These are phyloP conservation scores for Nothobranchius kuhntae DNA, from an alignment of 2,113 vertebrate genomes.

Conservation along the genomic window DNA sequence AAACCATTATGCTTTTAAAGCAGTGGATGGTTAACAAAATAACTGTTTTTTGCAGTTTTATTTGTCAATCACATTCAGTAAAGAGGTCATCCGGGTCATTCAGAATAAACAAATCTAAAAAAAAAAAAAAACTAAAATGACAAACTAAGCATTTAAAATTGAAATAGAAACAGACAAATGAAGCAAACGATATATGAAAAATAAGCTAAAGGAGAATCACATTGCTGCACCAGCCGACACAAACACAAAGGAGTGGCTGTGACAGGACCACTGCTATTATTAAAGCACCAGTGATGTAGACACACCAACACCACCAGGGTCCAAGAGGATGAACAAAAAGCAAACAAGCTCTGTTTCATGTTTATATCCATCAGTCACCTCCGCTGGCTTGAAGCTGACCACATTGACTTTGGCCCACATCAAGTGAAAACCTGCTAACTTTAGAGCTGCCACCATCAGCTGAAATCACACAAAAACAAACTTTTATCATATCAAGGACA, in stretches of 20 bases:
- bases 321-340: not conserved
- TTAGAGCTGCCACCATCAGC: constrained; percentile 83
- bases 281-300: not conserved
- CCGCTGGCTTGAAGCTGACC: constrained; percentile 48
- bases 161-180: no score
- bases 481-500: no score
- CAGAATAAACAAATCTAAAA: no score
- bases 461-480: constrained; percentile 47
- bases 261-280: constrained; percentile 2
- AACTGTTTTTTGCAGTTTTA: no score
- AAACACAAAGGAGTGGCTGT: not conserved
- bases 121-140: no score
- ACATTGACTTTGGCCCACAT: constrained; percentile 82
- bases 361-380: constrained; percentile 65
- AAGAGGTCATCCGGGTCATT: no score
- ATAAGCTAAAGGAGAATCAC: no score
- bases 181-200: no score
- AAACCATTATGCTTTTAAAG: no score
- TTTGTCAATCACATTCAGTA: no score
- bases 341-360: not conserved
- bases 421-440: constrained; percentile 81
- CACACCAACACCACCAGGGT: not conserved
- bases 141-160: no score
- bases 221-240: not conserved
- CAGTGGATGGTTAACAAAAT: no score